phyloP scores from a whole-genome alignment of 2,113 vertebrate genomes.

The Columba janthina region DNA sequence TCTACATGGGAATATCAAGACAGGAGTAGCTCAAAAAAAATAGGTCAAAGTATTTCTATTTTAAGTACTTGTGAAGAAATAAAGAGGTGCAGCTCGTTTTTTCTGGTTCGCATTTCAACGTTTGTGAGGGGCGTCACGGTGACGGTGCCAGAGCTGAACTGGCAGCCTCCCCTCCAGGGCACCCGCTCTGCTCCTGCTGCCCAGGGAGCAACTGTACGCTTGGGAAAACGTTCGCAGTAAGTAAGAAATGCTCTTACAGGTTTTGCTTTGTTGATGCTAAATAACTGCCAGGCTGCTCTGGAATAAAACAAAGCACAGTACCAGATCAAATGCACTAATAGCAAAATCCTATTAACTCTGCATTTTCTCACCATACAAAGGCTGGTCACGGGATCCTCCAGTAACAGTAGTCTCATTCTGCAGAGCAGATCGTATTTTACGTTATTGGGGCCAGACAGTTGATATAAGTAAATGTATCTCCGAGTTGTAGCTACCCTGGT shows the following conservation, averaged over 20 bases:
- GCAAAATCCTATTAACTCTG: slow-evolving; percentile 72
- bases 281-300: slow-evolving; percentile 31
- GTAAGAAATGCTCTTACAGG: slow-evolving; percentile 4
- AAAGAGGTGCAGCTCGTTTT: neutral
- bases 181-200: neutral
- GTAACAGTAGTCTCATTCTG: slow-evolving; percentile 58
- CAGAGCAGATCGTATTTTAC: slow-evolving; percentile 43
- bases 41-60: slow-evolving; percentile 36
- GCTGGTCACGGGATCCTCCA: slow-evolving; percentile 49
- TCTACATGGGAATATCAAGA: neutral
- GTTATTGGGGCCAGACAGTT: slow-evolving; percentile 24
- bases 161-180: neutral
- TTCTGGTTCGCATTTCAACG: neutral
- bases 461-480: neutral
- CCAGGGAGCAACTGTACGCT: rapidly evolving
- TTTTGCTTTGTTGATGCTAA: slow-evolving; percentile 44
- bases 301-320: slow-evolving; percentile 44
- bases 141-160: neutral
- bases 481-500: neutral
- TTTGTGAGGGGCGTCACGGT: neutral
- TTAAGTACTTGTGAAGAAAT: neutral
- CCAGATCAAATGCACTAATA: slow-evolving; percentile 64
- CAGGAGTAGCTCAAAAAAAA: neutral
- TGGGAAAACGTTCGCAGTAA: neutral
- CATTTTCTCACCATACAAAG: slow-evolving; percentile 69